Evolutionary conservation across 2,888 invertebrate genomes (phyloP).

Genomic region (Limnephilus auricula): DNA sequence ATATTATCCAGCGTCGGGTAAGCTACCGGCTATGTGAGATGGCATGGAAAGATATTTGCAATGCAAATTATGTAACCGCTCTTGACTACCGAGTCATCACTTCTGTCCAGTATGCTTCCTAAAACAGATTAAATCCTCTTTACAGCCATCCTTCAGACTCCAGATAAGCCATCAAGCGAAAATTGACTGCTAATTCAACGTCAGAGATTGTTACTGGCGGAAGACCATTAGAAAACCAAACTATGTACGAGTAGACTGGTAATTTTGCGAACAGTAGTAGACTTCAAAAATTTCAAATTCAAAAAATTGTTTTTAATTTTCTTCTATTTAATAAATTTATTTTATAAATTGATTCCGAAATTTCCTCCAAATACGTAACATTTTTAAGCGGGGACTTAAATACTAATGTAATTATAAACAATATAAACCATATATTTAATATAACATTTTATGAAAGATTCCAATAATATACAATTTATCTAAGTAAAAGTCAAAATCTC

Average conservation of each 20-base stretch:
- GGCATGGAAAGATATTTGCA: constrained; percentile 40
- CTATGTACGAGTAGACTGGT: background rate
- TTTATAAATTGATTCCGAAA: too few species aligned
- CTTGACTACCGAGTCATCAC: constrained; percentile 29
- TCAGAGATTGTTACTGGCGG: background rate
- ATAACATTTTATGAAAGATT: too few species aligned
- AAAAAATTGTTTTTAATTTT: too few species aligned
- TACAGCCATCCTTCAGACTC: background rate
- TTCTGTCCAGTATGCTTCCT: constrained; percentile 42
- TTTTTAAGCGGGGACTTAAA: too few species aligned
- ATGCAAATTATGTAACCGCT: constrained; percentile 48
- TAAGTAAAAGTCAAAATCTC: too few species aligned
- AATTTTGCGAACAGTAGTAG: too few species aligned
- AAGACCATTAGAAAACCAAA: background rate
- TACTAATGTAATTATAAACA: too few species aligned
- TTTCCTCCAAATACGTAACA: too few species aligned
- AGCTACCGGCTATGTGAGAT: background rate
- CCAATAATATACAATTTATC: too few species aligned
- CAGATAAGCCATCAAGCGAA: background rate
- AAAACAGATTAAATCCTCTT: constrained; percentile 9
- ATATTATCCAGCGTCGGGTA: background rate
- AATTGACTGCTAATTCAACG: background rate
- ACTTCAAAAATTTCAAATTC: too few species aligned
- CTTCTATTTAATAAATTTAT: too few species aligned
- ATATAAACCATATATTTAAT: too few species aligned